Evolutionary conservation across 1,140 invertebrate genomes (phyloP).

Genomic region (Ostrea edulis): DNA sequence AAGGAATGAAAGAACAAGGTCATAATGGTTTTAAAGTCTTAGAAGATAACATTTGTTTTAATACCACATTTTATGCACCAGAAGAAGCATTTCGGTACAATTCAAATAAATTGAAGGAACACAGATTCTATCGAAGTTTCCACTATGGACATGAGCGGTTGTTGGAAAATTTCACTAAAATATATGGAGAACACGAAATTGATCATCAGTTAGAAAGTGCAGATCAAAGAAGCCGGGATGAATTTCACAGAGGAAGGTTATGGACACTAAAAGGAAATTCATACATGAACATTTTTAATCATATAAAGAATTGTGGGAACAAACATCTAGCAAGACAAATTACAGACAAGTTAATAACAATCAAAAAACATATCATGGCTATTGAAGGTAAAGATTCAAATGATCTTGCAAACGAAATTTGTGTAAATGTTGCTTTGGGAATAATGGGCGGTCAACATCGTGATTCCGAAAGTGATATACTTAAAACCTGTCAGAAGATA

Average conservation of each 20-base stretch:
- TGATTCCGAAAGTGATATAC: background rate
- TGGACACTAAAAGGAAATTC: background rate
- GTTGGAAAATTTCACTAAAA: background rate
- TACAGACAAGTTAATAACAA: background rate
- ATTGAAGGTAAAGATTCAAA: constrained; percentile 21
- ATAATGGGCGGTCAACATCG: constrained; percentile 22
- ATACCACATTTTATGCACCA: constrained; percentile 11
- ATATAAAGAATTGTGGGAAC: background rate
- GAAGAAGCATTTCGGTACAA: background rate
- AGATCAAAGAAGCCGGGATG: background rate
- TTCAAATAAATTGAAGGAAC: background rate
- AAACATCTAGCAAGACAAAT: background rate
- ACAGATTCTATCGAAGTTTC: constrained; percentile 28
- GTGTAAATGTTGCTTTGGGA: constrained; percentile 44
- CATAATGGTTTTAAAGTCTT: constrained; percentile 25
- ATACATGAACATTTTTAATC: background rate
- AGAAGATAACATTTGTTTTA: constrained; percentile 44
- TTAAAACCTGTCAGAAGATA: constrained; percentile 7
- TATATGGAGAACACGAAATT: constrained; percentile 14
- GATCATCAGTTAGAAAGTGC: background rate
- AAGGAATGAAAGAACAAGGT: background rate
- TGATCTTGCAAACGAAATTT: constrained; percentile 42
- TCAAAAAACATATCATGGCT: constrained; percentile 20
- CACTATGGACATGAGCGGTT: background rate
- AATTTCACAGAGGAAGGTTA: background rate